Conservation (phyloP, 2,113 vertebrate genomes). For the Potamarius usumacintae region DNA sequence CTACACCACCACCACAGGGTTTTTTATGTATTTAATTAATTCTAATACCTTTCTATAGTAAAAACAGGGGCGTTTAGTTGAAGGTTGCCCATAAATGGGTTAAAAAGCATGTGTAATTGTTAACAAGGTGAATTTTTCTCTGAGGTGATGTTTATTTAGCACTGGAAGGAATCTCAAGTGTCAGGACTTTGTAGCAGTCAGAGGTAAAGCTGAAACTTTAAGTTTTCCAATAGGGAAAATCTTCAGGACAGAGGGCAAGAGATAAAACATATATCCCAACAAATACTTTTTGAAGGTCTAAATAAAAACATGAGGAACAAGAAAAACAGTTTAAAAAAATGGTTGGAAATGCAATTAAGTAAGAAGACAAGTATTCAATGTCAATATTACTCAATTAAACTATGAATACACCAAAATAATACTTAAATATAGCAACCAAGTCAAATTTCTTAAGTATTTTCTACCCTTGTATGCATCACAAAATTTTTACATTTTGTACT, state of each 20-base stretch:
- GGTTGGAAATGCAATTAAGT: background rate
- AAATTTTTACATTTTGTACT: background rate
- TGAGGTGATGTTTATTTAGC: background rate
- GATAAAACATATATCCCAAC: too few species aligned
- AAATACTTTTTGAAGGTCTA: background rate
- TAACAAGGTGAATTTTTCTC: background rate
- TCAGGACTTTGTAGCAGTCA: background rate
- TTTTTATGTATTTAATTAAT: too few species aligned
- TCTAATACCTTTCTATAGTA: background rate
- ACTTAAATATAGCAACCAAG: background rate
- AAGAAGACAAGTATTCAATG: background rate
- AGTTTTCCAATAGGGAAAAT: background rate
- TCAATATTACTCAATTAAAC: background rate
- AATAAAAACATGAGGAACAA: background rate
- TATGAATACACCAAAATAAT: background rate
- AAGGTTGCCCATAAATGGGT: background rate
- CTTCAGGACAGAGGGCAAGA: background rate
- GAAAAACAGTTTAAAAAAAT: background rate
- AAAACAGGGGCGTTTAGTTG: background rate
- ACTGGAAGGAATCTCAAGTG: background rate
- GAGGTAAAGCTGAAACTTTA: background rate
- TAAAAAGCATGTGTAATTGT: background rate
- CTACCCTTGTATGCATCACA: background rate
- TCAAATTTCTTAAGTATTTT: background rate
- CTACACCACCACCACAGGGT: too few species aligned